A percentile compares a stretch with the other conserved stretches of the same genome.
Evolutionary conservation across 1,140 invertebrate genomes (phyloP).

Genomic region (Calliphora vicina): DNA sequence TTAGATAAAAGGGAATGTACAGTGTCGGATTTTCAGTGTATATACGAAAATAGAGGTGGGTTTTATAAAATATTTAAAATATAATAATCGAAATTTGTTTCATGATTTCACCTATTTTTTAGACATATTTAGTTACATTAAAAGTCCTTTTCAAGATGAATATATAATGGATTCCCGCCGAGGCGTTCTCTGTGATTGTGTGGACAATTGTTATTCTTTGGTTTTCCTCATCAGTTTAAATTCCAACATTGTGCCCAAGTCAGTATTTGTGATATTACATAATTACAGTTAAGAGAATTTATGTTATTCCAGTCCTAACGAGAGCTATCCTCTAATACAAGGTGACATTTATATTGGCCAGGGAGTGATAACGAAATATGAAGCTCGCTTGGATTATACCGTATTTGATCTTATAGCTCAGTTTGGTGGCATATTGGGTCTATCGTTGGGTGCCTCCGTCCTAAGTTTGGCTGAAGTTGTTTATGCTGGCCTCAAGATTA

Average conservation of each 20-base stretch:
- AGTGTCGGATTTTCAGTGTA: slow-evolving; percentile 46
- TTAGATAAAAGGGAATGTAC: slow-evolving; percentile 42
- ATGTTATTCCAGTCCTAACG: not conserved
- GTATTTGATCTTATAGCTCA: slow-evolving; percentile 46
- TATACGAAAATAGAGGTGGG: slow-evolving; percentile 41
- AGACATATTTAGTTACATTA: slow-evolving; percentile 51
- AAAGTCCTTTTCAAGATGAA: slow-evolving; percentile 44
- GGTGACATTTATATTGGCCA: slow-evolving; percentile 48
- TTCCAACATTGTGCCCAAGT: slow-evolving; percentile 41
- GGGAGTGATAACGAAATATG: slow-evolving; percentile 49
- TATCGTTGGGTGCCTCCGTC: slow-evolving; percentile 59
- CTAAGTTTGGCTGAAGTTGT: slow-evolving; percentile 55
- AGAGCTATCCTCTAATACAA: slow-evolving; percentile 38
- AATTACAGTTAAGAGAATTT: not conserved
- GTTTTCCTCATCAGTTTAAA: slow-evolving; percentile 46
- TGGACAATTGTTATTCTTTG: slow-evolving; percentile 46
- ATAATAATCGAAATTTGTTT: too few species aligned
- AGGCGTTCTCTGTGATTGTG: slow-evolving; percentile 46
- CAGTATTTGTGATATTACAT: not conserved
- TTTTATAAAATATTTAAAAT: too few species aligned
- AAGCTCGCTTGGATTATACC: slow-evolving; percentile 48
- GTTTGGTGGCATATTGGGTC: slow-evolving; percentile 60
- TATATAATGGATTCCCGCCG: slow-evolving; percentile 49
- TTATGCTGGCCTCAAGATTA: slow-evolving; percentile 4
- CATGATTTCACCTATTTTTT: too few species aligned